Evolutionary conservation across 37 sponge, comb jelly and placozoan genomes (phyloP).

Genomic region (Oscarella lobularis): DNA sequence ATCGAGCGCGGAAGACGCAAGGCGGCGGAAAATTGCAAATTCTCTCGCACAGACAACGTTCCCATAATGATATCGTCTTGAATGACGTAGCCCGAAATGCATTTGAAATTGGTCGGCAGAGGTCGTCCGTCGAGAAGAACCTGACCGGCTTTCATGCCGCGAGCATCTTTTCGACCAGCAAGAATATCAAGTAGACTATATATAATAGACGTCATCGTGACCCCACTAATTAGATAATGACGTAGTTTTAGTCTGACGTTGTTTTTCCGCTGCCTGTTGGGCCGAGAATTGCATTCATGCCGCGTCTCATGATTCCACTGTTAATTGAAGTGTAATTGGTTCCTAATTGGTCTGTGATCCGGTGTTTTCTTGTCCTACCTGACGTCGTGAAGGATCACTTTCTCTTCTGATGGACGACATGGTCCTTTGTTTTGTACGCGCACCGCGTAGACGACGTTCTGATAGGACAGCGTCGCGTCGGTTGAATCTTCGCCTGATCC

Average conservation of each 20-base stretch:
- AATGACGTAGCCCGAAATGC: slow-evolving; percentile 56
- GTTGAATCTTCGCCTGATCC: too few relatives aligned
- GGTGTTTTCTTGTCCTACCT: too few relatives aligned
- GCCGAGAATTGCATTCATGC: slow-evolving; percentile 1
- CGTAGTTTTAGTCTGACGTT: not conserved
- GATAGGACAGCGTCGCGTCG: too few relatives aligned
- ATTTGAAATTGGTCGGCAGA: slow-evolving; percentile 42
- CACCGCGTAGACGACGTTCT: too few relatives aligned
- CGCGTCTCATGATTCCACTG: not conserved
- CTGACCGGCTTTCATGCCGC: slow-evolving; percentile 8
- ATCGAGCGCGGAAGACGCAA: slow-evolving; percentile 25
- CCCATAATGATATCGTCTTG: slow-evolving; percentile 59
- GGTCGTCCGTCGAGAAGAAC: slow-evolving; percentile 35
- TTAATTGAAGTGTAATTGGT: not conserved
- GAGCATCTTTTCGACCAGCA: slow-evolving; percentile 41
- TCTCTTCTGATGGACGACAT: too few relatives aligned
- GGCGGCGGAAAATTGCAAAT: slow-evolving; percentile 50
- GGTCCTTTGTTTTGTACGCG: too few relatives aligned
- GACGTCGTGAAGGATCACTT: too few relatives aligned
- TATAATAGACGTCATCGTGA: too few relatives aligned
- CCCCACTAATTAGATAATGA: too few relatives aligned
- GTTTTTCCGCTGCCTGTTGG: not conserved
- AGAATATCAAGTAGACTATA: slow-evolving; percentile 55
- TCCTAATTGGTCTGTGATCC: too few relatives aligned
- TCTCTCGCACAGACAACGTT: slow-evolving; percentile 49